phyloP scores from a whole-genome alignment of 2,113 vertebrate genomes.

The Pedetes capensis region DNA sequence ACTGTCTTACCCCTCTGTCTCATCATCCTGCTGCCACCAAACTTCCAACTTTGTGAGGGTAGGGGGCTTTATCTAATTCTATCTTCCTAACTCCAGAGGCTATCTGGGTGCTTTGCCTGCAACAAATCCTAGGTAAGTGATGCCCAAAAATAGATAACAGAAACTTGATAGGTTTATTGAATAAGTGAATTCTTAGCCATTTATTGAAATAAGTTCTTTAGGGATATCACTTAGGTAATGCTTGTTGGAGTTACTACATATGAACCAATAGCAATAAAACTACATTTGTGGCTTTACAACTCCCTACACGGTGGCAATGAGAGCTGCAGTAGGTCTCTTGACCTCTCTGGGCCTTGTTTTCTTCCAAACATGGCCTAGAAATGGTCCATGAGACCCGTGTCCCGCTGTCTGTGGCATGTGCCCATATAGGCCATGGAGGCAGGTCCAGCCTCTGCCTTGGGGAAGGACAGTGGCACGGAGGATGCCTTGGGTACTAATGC shows the following conservation, averaged over 20 bases:
- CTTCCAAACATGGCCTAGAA: neutral
- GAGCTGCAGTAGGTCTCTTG: neutral
- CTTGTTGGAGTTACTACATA: neutral
- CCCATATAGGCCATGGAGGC: too few relatives aligned
- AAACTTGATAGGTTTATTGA: neutral
- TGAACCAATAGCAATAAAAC: neutral
- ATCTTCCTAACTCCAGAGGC: neutral
- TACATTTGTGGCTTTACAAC: neutral
- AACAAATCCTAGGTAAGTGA: neutral
- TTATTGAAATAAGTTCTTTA: slow-evolving; percentile 2
- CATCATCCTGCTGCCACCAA: neutral
- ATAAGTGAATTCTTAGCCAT: slow-evolving; percentile 6
- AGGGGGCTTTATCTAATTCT: neutral
- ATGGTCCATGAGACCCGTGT: neutral
- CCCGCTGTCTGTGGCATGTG: neutral
- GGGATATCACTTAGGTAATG: neutral
- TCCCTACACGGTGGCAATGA: neutral
- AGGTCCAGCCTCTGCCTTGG: neutral
- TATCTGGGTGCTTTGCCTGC: neutral
- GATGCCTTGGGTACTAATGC: neutral
- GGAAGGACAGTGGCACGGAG: neutral
- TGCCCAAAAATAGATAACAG: neutral
- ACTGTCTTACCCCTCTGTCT: neutral
- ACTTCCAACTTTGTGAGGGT: neutral
- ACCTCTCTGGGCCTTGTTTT: neutral